Evolutionary conservation across 2,888 invertebrate genomes (phyloP), one percentile per base, ranked within the genome.

Genomic region (Xestia sexstrigata): DNA sequence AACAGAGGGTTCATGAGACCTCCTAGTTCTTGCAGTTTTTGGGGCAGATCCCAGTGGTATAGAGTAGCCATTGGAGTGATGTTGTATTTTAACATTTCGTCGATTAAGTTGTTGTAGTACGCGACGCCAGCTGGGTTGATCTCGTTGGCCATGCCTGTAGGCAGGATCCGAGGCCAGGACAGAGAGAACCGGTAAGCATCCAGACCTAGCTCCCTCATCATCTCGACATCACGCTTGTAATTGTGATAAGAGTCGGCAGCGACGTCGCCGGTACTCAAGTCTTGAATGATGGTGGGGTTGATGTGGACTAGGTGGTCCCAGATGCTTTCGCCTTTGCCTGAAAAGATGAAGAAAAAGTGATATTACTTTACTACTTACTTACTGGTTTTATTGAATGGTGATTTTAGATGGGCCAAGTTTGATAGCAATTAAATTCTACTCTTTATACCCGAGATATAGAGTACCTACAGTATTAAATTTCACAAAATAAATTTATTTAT

Each of bases 91-190:
- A 97, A 76, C 78, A 98, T 95, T 89, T 97, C 97, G 87, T 97
- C 91, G 70, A 98, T 97, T 1, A 98, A 91, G 76, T 96, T 95
- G 84, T 97, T 97, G 92, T 98, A 98, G 91, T 97, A 98, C 20
- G 96, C 93, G 20, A 98, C 93, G 8, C 97, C 98, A 1, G 95
- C 95, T 84, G 96, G 91, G 89, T 97, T 98, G 30, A 97, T 88
- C 4, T 94, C 88, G 67, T 97, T 95, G 2, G 94, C 75, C 52
- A 95, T 93, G 26, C 97, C 97, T 55, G 95, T 96, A 0, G 98
- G 97, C 13, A 98, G 90, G 52, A 98, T 95, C 69, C 98, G 93
- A 0, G 97, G 83, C 98, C 98, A 98, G 8, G 97, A 95, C 20
- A 97, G 88, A 0, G 97, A 97, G 90, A 97, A 97, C 9, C 97